Evolutionary conservation across 2,888 invertebrate species (phyloP), one percentile per base, ranked within the genome.

Genomic region (Venusia cambrica): DNA sequence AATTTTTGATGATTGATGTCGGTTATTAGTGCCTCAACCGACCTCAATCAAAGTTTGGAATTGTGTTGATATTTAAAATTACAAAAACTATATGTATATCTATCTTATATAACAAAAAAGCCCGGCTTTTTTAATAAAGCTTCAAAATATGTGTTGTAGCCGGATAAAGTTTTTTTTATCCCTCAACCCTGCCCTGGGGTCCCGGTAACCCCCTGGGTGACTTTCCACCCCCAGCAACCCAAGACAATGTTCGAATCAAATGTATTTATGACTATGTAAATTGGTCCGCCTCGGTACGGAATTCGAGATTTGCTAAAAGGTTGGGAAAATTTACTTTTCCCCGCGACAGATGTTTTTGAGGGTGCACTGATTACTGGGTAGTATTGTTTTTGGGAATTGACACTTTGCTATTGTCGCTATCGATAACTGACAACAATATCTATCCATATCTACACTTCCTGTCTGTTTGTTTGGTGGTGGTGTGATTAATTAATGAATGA

Each of bases 241-340:
- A 58, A 66, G 64, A 70, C 69, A 65, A 67, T 58, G 64, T 42
- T 45, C 57, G 67, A 71, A 67, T 70, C 72, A 73, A 83, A 83
- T 77, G 76, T 84, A 84, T 87, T 87, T 87, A 87, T 84, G 80
- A 85, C 80, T 84, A 83, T 81, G 85, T 80, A 85, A 81, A 85
- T 84, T 83, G 77, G 55, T 53, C 53, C 73, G 69, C 77, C 74
- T 75, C 64, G 54, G 48, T 42, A 40, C 37, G 52, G 72, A 73
- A 71, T 73, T 67, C 56, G 43, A 58, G 67, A 71, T 69, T 70
- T 54, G 52, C 67, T 67, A 62, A 67, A 64, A 68, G 65, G 67
- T 62, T 59, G 54, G 49, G 52, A 46, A 47, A 54, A 62, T 62
- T 57, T 66, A 63, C 59, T 60, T 69, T 54, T 65, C 50, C 41